Conservation (phyloP, 2,113 vertebrate genomes). For the Malurus cyaneus region DNA sequence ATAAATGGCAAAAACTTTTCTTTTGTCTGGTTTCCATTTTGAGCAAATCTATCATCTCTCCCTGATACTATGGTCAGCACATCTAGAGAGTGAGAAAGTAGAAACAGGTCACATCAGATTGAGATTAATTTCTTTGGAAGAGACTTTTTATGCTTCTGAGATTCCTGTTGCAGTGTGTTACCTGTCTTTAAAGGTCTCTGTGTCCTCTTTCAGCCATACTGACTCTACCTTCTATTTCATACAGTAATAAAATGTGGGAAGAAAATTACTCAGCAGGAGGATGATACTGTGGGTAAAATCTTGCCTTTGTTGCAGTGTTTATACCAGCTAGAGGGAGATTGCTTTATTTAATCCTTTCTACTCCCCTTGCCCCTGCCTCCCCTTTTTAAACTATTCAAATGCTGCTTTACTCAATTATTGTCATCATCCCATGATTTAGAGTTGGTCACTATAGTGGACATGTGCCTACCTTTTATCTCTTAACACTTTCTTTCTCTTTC, state of each 20-base stretch:
- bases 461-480: background rate
- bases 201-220: background rate
- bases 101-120: background rate
- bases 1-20: background rate
- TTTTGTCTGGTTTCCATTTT: background rate
- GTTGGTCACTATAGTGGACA: background rate
- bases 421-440: background rate
- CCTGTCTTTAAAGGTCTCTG: background rate
- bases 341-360: accelerated
- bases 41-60: background rate
- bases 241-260: background rate
- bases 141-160: background rate
- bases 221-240: background rate
- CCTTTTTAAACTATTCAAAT: background rate
- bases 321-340: background rate
- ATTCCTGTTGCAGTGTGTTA: background rate
- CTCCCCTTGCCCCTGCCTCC: accelerated
- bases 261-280: background rate
- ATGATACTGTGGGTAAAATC: background rate
- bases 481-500: background rate
- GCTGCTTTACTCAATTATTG: background rate
- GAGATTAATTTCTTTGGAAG: background rate
- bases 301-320: background rate
- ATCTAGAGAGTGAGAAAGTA: background rate
- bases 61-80: background rate